Conservation (phyloP, 2,797 vertebrate species). For the Gadopsis bispinosus region DNA sequence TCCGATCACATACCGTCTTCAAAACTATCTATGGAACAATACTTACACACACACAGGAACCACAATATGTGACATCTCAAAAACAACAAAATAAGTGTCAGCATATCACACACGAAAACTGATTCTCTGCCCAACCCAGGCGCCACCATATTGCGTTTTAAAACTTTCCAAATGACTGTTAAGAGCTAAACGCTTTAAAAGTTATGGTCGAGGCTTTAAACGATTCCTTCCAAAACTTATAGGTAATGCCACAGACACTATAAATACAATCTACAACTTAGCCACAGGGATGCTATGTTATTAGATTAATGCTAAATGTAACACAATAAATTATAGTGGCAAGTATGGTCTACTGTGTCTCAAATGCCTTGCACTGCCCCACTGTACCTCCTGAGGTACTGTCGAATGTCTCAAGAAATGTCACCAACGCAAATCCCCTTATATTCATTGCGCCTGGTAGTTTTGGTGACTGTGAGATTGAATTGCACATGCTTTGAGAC, state of each 20-base stretch:
- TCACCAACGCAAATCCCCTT: constrained; percentile 11
- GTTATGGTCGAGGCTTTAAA: background rate
- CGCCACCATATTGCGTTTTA: background rate
- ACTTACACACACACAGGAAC: background rate
- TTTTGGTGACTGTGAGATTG: background rate
- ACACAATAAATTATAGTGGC: background rate
- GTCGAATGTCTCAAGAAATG: constrained; percentile 12
- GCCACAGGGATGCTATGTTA: background rate
- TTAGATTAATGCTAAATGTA: background rate
- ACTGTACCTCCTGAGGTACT: background rate
- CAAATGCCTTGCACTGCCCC: background rate
- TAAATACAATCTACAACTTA: background rate
- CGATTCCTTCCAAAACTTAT: background rate
- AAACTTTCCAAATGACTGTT: background rate
- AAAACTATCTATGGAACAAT: background rate
- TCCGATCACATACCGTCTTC: too few species aligned
- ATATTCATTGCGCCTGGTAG: constrained; percentile 16
- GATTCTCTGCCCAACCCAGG: accelerated
- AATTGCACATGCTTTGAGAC: constrained; percentile 14
- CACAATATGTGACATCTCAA: too few species aligned
- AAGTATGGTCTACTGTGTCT: background rate
- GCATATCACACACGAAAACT: too few species aligned
- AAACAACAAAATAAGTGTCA: background rate
- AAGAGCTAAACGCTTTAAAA: background rate
- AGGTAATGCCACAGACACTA: background rate